phyloP scores from a whole-genome alignment of 1,140 invertebrate genomes.

The Drosophila bifasciata region DNA sequence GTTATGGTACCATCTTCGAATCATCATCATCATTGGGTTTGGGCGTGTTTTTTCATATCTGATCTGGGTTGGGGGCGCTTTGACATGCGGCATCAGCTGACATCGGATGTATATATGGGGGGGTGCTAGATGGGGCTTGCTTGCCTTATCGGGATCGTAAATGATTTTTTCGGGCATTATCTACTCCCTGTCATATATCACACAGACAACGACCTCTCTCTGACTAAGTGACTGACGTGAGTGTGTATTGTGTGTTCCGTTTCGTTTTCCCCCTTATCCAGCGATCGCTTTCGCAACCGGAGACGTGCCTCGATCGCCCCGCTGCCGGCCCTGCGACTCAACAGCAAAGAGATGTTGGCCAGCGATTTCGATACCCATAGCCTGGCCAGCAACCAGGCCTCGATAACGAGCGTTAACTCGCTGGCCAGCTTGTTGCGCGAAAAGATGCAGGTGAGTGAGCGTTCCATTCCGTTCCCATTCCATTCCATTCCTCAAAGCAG shows the following conservation, averaged over 20 bases:
- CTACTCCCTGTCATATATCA: constrained; percentile 1
- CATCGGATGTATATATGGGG: not conserved
- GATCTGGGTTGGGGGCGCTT: too few species aligned
- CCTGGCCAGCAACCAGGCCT: constrained; percentile 84
- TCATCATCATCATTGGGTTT: too few species aligned
- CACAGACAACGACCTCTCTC: constrained; percentile 1
- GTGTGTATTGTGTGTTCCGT: not conserved
- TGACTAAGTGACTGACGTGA: not conserved
- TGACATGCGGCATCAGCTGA: constrained; percentile 8
- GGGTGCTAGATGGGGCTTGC: not conserved
- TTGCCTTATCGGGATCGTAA: constrained; percentile 14
- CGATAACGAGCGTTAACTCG: constrained; percentile 92
- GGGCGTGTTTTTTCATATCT: not conserved
- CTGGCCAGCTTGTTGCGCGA: constrained; percentile 92
- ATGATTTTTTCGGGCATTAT: constrained; percentile 7
- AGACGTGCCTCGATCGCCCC: constrained; percentile 80
- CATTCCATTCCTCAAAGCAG: not conserved
- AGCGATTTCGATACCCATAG: constrained; percentile 83
- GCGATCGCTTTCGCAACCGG: constrained; percentile 78
- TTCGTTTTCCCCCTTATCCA: constrained; percentile 25
- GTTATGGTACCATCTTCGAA: too few species aligned
- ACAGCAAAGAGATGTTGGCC: constrained; percentile 82
- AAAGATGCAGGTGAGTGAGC: constrained; percentile 88
- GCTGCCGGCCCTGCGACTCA: constrained; percentile 74
- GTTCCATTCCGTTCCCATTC: too few species aligned